Evolutionary conservation across 2,113 vertebrate species (phyloP), one percentile per base, ranked within the genome.

Genomic region (Meleagris gallopavo): DNA sequence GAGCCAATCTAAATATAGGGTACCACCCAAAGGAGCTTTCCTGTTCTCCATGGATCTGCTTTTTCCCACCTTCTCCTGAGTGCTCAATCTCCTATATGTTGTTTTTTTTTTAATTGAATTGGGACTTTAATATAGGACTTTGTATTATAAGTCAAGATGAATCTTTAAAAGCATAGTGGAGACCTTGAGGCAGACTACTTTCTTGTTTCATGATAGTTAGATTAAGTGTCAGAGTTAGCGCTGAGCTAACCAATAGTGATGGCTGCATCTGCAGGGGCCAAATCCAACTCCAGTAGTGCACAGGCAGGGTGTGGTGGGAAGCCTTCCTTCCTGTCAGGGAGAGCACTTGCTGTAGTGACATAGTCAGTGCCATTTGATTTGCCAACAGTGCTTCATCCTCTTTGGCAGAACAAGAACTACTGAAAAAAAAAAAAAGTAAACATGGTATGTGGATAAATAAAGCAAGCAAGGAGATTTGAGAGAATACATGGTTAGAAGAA

Each of bases 11-110:
- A 74, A 90, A 77, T 54, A 29, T 27, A 45, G 41, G 32, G 58
- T 90, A 38, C 61, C 45, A 67, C 69, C 52, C 81, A 84, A 76
- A 86, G 43, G 21, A 32, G 4, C 66, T 19, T 87, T 94, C 29
- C 50, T 84, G 32, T 65, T 82, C 58, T 78, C 38, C n/a, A 10
- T 43, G 17, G 57, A 14, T 43, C 30, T 54, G 18, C 24, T 86
- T 92, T 41, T 64, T 27, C 25, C 17, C 43, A 72, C n/a, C 20
- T 85, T 72, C 29, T 72, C 30, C 43, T 7, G n/a, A 4, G 9
- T 61, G 17, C 61, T 88, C 73, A 27, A 76, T 43, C 8, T 57
- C 17, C 17, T 16, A 3, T 43, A 36, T 15, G 2, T 58, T 15
- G 22, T 13, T 48, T 3, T 8, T 50, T 25, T 50, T 48, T 24